Evolutionary conservation across 2,113 vertebrate species (phyloP).

Genomic region (Promerops cafer): DNA sequence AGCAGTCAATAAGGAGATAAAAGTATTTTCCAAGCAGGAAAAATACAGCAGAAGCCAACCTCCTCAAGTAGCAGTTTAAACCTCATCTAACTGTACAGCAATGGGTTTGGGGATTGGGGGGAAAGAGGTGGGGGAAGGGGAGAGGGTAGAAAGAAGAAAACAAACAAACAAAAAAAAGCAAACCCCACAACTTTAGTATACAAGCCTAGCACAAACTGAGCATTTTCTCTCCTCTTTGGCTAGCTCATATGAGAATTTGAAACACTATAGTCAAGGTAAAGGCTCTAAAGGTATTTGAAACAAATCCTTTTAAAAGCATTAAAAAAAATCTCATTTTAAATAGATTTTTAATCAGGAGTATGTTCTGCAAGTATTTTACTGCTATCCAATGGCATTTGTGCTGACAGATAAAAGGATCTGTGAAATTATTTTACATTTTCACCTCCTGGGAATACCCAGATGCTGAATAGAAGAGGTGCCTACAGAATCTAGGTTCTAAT

Average conservation of each 20-base stretch:
- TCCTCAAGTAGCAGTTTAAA: background rate
- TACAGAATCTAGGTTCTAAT: constrained; percentile 1
- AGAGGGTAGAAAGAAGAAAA: too few relatives aligned
- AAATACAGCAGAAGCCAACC: background rate
- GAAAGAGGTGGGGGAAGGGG: too few relatives aligned
- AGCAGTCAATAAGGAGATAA: background rate
- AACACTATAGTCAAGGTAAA: background rate
- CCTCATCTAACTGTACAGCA: background rate
- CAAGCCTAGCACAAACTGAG: background rate
- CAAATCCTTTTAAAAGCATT: background rate
- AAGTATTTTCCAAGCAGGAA: background rate
- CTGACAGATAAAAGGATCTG: constrained; percentile 37
- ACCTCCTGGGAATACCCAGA: background rate
- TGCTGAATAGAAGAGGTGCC: constrained; percentile 10
- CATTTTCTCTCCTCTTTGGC: background rate
- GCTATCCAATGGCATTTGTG: constrained; percentile 12
- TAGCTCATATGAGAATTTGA: background rate
- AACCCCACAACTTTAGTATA: background rate
- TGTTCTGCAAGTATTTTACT: constrained; percentile 14
- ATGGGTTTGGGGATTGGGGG: background rate
- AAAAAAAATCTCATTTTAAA: background rate
- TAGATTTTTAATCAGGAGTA: constrained; percentile 13
- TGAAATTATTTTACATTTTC: constrained; percentile 44
- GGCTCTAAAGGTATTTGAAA: background rate
- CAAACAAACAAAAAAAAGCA: background rate